Evolutionary conservation across 2,888 invertebrate species (phyloP).

Genomic region (Erynnis tages): DNA sequence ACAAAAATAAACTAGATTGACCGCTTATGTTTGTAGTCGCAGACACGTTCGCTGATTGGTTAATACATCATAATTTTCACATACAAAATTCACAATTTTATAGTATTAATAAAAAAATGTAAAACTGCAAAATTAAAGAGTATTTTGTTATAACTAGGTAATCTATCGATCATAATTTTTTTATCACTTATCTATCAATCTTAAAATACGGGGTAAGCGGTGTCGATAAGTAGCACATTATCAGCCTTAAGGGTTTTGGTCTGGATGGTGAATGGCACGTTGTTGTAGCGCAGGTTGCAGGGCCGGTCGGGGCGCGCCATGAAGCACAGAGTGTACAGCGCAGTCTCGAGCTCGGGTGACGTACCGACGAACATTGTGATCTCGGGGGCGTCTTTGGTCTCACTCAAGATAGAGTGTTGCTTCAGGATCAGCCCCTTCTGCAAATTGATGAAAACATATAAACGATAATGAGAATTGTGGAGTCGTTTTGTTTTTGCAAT

Average conservation of each 20-base stretch:
- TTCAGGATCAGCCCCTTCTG: constrained; percentile 91
- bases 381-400: constrained; percentile 88
- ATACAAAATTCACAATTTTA: too few relatives aligned
- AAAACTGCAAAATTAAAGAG: too few relatives aligned
- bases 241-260: constrained; percentile 67
- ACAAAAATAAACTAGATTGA: too few relatives aligned
- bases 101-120: too few relatives aligned
- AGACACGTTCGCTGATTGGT: too few relatives aligned
- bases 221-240: constrained; percentile 64
- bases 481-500: too few relatives aligned
- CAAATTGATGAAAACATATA: constrained; percentile 42
- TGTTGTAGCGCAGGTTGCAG: constrained; percentile 84
- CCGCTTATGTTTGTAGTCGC: too few relatives aligned
- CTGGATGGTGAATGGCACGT: constrained; percentile 66
- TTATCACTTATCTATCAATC: neutral
- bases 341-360: constrained; percentile 94
- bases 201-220: constrained; percentile 56
- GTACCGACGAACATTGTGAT: constrained; percentile 92
- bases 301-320: constrained; percentile 87
- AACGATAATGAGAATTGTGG: too few relatives aligned
- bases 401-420: constrained; percentile 86
- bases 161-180: neutral
- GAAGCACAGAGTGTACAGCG: constrained; percentile 94
- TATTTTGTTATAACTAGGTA: too few relatives aligned
- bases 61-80: too few relatives aligned